These are phyloP conservation scores for Tillus elongatus DNA, from an alignment of 2,888 invertebrate species.

Conservation along the genomic window DNA sequence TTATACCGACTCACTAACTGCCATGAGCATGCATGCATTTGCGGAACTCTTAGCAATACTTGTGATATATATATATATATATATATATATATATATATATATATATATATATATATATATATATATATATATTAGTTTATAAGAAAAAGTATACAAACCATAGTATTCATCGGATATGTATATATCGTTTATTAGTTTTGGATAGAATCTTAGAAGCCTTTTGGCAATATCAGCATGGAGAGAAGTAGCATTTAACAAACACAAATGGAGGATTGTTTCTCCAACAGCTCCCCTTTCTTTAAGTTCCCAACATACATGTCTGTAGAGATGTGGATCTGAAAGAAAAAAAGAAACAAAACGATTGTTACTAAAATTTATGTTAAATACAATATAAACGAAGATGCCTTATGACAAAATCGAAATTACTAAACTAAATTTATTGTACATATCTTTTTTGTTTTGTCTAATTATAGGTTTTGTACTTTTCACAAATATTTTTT, in stretches of 20 bases:
- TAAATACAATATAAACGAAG: too few species aligned
- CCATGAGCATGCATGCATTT: too few species aligned
- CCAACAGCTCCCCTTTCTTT: conserved; percentile 91
- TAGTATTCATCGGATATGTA: conserved; percentile 97
- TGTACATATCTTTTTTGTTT: too few species aligned
- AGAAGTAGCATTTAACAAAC: conserved; percentile 83
- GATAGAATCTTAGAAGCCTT: conserved; percentile 81
- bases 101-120: conserved; percentile 7
- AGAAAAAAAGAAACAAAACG: conserved; percentile 15
- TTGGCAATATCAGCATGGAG: conserved; percentile 90
- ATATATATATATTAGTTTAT: conserved; percentile 5
- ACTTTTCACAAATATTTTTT: too few species aligned
- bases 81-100: conserved; percentile 5
- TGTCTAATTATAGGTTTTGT: too few species aligned
- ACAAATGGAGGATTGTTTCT: conserved; percentile 89
- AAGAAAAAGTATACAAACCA: conserved; percentile 53
- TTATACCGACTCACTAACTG: too few species aligned
- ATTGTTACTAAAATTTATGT: too few species aligned
- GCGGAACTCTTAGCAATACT: too few species aligned
- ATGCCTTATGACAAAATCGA: too few species aligned
- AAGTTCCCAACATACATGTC: conserved; percentile 86
- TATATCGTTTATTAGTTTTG: conserved; percentile 91
- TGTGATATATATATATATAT: too few species aligned
- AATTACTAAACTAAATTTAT: too few species aligned
- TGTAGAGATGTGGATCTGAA: conserved; percentile 59